Evolutionary conservation across 2,888 invertebrate genomes (phyloP), one percentile per base, ranked within the genome.

Genomic region (Zygothrica quintamaculata): DNA sequence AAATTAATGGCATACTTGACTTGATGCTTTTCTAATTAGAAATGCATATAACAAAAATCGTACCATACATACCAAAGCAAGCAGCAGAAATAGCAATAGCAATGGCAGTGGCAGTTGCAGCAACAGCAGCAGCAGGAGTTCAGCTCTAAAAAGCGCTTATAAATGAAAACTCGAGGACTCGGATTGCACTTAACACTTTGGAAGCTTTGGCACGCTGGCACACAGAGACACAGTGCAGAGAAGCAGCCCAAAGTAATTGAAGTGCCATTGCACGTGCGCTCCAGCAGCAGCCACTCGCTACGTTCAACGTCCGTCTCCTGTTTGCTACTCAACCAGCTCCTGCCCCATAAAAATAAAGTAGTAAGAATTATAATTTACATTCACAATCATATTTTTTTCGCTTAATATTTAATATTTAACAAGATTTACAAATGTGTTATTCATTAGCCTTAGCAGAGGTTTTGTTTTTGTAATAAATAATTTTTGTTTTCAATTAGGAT

Each of bases 1-100:
- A 79, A 80, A 80, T 82, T 82, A 80, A 82, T 80, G 77, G 79
- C 79, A 79, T 69, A 82, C 79, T 80, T 79, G 71, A 79, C 84
- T 82, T 74, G 71, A 78, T 74, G 77, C 68, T 67, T 70, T 77
- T 77, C 81, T 68, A 81, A 81, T 81, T 77, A 77, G 68, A 74
- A 77, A 74, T 77, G 78, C 77, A 74, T 77, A 77, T 67, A 80
- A 77, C 77, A 67, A 74, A 77, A 77, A 73, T 77, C 70, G 62
- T 60, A 64, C 71, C 77, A 65, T 57, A 74, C 65, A 52, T 66
- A 58, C 57, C 47, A 40, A 8, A 50, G 15, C 15, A 43, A 16
- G 22, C 8, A 3, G 6, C 52, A 33, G 57, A 44, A 37, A 22
- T 42, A 33, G 36, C 31, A n/a, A 39, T 5, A 37, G 37, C 37